Conservation (phyloP, 2,888 invertebrate species). For the Darwinula stevensoni region DNA sequence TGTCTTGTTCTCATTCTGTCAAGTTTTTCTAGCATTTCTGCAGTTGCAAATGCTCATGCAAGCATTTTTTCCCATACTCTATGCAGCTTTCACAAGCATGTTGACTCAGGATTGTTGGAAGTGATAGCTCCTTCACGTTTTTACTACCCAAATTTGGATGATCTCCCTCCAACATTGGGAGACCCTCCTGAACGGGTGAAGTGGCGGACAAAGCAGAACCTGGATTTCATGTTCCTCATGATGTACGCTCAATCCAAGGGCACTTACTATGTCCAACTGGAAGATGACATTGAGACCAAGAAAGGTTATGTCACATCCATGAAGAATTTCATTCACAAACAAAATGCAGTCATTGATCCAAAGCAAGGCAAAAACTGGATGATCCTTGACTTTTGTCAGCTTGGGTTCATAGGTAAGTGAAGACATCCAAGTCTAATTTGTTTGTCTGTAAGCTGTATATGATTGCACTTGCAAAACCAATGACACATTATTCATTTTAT, state of each 20-base stretch:
- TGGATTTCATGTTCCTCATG: conserved; percentile 81
- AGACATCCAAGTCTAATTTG: too few species aligned
- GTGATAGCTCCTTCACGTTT: conserved; percentile 52
- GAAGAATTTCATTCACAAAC: conserved; percentile 49
- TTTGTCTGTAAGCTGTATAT: too few species aligned
- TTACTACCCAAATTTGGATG: conserved; percentile 62
- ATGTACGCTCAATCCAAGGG: conserved; percentile 64
- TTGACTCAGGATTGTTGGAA: conserved; percentile 54
- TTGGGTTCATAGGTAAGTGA: conserved; percentile 64
- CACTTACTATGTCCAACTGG: conserved; percentile 65
- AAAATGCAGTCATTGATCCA: conserved; percentile 31
- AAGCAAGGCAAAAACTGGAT: too few species aligned
- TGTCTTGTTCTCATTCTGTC: too few species aligned
- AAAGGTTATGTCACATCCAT: conserved; percentile 23
- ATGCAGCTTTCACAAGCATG: conserved; percentile 39
- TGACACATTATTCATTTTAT: too few species aligned
- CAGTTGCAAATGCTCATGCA: too few species aligned
- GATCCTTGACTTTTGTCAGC: conserved; percentile 65
- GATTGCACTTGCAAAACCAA: too few species aligned
- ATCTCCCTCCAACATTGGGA: conserved; percentile 43
- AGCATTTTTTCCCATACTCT: too few species aligned
- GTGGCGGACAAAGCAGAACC: conserved; percentile 84
- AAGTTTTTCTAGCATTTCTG: too few species aligned
- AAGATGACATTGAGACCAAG: conserved; percentile 75
- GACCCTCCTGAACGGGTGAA: conserved; percentile 42